Conservation (phyloP, 1,140 invertebrate genomes). For the Rhizoglyphus robini region DNA sequence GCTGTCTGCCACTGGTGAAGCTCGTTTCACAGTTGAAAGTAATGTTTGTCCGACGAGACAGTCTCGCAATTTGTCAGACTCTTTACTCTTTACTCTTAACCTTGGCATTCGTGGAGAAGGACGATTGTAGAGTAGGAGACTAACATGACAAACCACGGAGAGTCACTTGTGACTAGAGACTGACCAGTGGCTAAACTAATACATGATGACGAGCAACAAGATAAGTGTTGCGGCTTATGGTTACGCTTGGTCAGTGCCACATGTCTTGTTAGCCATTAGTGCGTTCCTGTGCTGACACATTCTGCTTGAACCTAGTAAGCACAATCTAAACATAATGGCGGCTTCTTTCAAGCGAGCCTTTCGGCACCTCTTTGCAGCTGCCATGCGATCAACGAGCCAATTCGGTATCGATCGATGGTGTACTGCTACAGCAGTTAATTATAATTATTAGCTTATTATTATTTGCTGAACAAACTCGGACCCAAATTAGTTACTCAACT, state of each 20-base stretch:
- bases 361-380: constrained; percentile 1
- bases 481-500: background rate
- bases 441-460: too few species aligned
- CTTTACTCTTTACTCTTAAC: too few species aligned
- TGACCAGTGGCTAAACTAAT: constrained; percentile 68
- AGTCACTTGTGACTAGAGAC: background rate
- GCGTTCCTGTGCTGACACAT: background rate
- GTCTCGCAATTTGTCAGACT: too few species aligned
- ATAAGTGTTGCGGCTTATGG: constrained; percentile 41
- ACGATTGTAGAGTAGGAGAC: background rate
- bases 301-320: background rate
- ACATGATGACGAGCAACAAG: constrained; percentile 96
- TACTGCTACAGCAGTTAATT: background rate
- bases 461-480: background rate
- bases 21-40: background rate
- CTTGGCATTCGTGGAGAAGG: background rate
- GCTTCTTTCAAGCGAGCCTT: background rate
- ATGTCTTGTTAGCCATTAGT: background rate
- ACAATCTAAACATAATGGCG: constrained; percentile 3
- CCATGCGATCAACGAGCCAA: background rate
- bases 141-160: background rate
- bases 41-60: background rate
- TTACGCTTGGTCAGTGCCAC: background rate
- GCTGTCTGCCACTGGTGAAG: background rate
- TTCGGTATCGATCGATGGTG: background rate